phyloP scores from a whole-genome alignment of 2,888 invertebrate genomes.

The Acanthosepion pharaonis region DNA sequence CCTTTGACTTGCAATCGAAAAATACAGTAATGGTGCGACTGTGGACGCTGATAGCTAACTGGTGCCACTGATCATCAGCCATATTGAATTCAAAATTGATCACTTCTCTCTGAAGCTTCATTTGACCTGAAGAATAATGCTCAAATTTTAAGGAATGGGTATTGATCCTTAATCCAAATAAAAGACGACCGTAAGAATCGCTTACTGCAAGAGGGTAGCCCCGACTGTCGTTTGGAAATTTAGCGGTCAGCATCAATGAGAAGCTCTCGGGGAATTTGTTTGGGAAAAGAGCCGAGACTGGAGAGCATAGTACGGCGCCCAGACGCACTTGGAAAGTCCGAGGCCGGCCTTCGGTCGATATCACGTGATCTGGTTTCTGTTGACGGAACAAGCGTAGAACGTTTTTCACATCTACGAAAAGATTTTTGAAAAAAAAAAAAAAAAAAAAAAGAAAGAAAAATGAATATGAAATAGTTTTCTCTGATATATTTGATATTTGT shows the following conservation, averaged over 20 bases:
- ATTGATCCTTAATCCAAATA: not conserved
- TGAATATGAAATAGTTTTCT: not conserved
- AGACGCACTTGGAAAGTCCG: not conserved
- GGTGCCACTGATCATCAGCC: slow-evolving; percentile 63
- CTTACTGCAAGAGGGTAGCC: not conserved
- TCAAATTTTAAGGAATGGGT: not conserved
- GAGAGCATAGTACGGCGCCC: not conserved
- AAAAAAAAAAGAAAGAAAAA: not conserved
- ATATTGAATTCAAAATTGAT: slow-evolving; percentile 57
- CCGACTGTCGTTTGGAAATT: not conserved
- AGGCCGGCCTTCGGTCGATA: not conserved
- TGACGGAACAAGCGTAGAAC: not conserved
- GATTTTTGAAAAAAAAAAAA: not conserved
- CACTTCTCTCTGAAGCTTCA: not conserved
- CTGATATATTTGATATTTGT: too few species aligned
- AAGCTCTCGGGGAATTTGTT: not conserved
- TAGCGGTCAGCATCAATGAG: not conserved
- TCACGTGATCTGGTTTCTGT: not conserved
- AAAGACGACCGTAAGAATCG: not conserved
- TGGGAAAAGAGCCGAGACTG: not conserved
- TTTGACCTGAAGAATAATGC: not conserved
- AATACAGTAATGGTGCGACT: slow-evolving; percentile 58
- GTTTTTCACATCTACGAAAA: not conserved
- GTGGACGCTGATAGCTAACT: slow-evolving; percentile 61
- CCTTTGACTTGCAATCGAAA: slow-evolving; percentile 60